Conservation (phyloP, 2,113 vertebrate genomes). For the Carassius carassius region DNA sequence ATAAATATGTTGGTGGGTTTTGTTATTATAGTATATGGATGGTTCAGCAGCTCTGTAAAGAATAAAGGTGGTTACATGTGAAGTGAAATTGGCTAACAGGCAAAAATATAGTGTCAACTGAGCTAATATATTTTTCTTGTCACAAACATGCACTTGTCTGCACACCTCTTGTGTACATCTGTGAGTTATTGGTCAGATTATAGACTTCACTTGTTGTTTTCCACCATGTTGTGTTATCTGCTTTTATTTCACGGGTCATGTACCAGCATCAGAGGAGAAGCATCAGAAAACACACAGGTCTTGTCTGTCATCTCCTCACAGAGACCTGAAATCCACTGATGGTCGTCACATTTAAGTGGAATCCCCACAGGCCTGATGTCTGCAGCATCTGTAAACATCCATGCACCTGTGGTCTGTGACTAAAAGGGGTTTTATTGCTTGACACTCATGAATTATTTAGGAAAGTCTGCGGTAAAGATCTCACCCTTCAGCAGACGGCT, state of each 20-base stretch:
- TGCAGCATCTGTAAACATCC: slow-evolving; percentile 12
- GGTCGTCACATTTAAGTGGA: background rate
- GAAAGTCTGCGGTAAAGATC: background rate
- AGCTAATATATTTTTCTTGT: background rate
- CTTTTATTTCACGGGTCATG: background rate
- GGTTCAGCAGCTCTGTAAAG: too few relatives aligned
- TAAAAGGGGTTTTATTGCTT: slow-evolving; percentile 4
- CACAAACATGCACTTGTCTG: background rate
- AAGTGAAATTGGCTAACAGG: too few relatives aligned
- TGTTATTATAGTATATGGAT: too few relatives aligned
- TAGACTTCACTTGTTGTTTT: background rate
- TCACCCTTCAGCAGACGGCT: background rate
- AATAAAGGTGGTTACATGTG: too few relatives aligned
- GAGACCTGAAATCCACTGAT: background rate
- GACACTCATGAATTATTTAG: slow-evolving; percentile 20
- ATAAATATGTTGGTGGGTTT: too few relatives aligned
- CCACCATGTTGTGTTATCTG: background rate
- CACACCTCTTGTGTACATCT: background rate
- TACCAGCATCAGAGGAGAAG: background rate
- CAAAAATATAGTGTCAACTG: too few relatives aligned
- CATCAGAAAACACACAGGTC: background rate
- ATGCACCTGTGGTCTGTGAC: background rate
- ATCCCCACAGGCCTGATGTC: slow-evolving; percentile 6
- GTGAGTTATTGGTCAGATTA: background rate
- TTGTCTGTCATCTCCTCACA: background rate